phyloP scores from a whole-genome alignment of 2,888 invertebrate genomes.

The Crematogaster levior region DNA sequence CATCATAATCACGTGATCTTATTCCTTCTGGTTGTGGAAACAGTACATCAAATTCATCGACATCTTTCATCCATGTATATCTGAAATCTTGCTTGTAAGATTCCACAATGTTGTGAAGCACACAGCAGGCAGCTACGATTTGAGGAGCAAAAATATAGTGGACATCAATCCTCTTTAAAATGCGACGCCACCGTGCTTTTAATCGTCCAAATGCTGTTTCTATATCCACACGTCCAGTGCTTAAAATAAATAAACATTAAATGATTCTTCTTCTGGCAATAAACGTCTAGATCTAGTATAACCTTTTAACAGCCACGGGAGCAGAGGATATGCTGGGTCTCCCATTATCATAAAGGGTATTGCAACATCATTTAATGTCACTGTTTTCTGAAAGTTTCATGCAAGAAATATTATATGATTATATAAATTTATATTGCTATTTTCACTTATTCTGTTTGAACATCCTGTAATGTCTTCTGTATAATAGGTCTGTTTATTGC shows the following conservation, averaged over 20 bases:
- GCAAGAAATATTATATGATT: neutral
- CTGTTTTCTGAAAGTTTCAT: neutral
- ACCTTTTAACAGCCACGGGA: neutral
- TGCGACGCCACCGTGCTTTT: neutral
- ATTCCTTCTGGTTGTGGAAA: neutral
- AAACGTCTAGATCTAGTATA: neutral
- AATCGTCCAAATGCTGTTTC: neutral
- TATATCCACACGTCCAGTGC: neutral
- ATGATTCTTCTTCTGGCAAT: neutral
- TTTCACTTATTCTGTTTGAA: no score
- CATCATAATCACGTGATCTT: neutral
- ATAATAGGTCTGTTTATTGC: no score
- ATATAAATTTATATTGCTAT: neutral
- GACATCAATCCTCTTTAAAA: neutral
- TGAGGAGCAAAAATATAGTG: neutral
- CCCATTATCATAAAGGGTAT: neutral
- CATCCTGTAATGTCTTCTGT: no score
- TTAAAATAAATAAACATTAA: constrained; percentile 1
- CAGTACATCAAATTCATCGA: neutral
- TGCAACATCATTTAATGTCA: neutral
- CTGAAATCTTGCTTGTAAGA: neutral
- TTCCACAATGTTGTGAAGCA: neutral
- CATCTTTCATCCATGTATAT: neutral
- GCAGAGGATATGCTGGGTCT: neutral
- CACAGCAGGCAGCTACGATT: neutral